phyloP scores from a whole-genome alignment of 2,797 vertebrate species.

The Hybognathus amarus region DNA sequence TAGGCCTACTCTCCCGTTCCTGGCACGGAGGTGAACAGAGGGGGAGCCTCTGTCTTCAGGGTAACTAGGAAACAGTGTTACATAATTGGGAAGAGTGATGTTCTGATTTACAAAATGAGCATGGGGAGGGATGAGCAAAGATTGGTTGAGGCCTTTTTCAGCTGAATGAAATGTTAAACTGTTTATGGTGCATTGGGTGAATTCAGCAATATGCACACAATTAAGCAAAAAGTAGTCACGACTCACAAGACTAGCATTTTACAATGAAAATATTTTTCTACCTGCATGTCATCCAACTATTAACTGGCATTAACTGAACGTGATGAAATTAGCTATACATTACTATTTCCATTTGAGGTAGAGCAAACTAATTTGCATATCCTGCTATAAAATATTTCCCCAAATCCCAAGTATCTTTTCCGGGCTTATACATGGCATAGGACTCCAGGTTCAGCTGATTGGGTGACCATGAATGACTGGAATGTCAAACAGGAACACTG shows the following conservation, averaged over 20 bases:
- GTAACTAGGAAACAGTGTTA: slow-evolving; percentile 38
- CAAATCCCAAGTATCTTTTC: not conserved
- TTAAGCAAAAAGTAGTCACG: not conserved
- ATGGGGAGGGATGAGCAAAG: not conserved
- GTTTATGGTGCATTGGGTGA: not conserved
- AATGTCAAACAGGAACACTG: slow-evolving; percentile 46
- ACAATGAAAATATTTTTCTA: not conserved
- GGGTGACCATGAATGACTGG: slow-evolving; percentile 18
- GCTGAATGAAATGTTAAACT: not conserved
- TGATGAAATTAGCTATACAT: not conserved
- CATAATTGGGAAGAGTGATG: slow-evolving; percentile 33
- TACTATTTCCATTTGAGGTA: not conserved
- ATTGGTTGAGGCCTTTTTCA: not conserved
- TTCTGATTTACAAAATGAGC: slow-evolving; percentile 17
- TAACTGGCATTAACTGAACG: not conserved
- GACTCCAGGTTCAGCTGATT: not conserved
- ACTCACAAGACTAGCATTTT: not conserved
- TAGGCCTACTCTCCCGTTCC: not conserved
- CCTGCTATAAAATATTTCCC: not conserved
- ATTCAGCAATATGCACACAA: not conserved
- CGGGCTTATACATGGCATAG: not conserved
- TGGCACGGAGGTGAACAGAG: slow-evolving; percentile 17
- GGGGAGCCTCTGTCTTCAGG: slow-evolving; percentile 19
- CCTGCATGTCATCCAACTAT: not conserved
- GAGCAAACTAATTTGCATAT: not conserved